Evolutionary conservation across 53 echinoderm and acorn worm species (phyloP).

Genomic region (Stichopus horrens): DNA sequence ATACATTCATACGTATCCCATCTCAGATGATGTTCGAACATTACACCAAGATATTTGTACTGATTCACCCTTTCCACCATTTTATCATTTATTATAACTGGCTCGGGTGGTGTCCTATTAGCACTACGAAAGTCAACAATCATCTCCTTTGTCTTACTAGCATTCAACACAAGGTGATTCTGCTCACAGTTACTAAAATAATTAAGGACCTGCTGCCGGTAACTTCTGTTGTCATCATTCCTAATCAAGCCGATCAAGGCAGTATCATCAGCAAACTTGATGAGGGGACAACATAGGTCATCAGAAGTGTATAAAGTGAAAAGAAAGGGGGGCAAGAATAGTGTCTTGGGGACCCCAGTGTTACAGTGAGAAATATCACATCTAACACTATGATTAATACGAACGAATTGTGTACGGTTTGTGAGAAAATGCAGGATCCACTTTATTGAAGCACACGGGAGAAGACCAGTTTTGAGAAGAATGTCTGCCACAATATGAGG

Average conservation of each 20-base stretch:
- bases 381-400: conserved; percentile 10
- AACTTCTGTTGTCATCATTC: background rate
- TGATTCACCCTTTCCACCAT: too few relatives aligned
- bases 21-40: too few relatives aligned
- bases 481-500: conserved; percentile 13
- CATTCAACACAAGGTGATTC: background rate
- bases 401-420: background rate
- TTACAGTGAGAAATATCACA: background rate
- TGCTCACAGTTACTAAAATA: background rate
- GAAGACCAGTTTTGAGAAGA: background rate
- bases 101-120: too few relatives aligned
- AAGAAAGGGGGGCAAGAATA: background rate
- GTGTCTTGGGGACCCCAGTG: conserved; percentile 19
- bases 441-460: background rate
- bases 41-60: too few relatives aligned
- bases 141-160: background rate
- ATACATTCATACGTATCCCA: too few relatives aligned
- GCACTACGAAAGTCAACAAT: too few relatives aligned
- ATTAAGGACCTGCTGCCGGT: background rate
- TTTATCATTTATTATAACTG: too few relatives aligned
- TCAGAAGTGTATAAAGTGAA: background rate
- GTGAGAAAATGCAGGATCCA: background rate
- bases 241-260: too few relatives aligned
- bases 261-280: background rate
- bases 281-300: background rate